A percentile compares a stretch with the other conserved stretches of the same genome.
phyloP scores from a whole-genome alignment of 30 jellyfish, hydroid and myxozoan genomes.

The Aurelia coerulea region DNA sequence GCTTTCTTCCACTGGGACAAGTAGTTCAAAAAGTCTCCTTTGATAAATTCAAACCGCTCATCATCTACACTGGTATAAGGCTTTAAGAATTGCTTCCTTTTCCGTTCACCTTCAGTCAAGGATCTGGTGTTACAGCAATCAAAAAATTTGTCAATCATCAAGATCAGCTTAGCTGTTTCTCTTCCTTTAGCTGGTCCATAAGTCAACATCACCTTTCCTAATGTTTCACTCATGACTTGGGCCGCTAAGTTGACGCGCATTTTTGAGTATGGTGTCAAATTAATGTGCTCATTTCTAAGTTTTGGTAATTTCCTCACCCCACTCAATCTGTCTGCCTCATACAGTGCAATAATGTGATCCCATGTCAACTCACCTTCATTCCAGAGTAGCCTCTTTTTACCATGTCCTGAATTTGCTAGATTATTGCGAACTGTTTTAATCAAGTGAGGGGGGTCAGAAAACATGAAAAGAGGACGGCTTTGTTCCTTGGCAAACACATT shows the following conservation, averaged over 20 bases:
- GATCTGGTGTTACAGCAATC: constrained; percentile 37
- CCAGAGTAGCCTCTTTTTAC: constrained; percentile 35
- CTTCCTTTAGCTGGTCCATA: constrained; percentile 37
- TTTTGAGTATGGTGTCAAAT: not conserved
- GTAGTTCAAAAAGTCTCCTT: constrained; percentile 48
- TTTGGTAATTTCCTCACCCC: constrained; percentile 43
- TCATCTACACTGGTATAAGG: constrained; percentile 60
- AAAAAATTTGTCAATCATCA: constrained; percentile 23
- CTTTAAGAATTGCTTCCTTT: constrained; percentile 49
- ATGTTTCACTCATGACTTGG: constrained; percentile 60
- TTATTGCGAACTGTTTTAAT: constrained; percentile 33
- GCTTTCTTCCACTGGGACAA: constrained; percentile 40
- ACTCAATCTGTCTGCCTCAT: constrained; percentile 33
- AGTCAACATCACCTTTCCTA: constrained; percentile 32
- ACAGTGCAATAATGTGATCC: constrained; percentile 7
- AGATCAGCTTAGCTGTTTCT: constrained; percentile 40
- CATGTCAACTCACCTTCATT: constrained; percentile 26
- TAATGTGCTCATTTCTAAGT: constrained; percentile 26
- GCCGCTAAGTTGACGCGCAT: constrained; percentile 64
- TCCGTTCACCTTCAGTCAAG: constrained; percentile 11
- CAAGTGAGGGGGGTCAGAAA: constrained; percentile 46
- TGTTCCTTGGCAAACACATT: constrained; percentile 29
- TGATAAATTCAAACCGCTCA: constrained; percentile 62
- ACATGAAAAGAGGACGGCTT: constrained; percentile 29
- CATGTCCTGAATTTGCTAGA: constrained; percentile 45